phyloP scores from a whole-genome alignment of 2,113 vertebrate species.

The Gadus macrocephalus region DNA sequence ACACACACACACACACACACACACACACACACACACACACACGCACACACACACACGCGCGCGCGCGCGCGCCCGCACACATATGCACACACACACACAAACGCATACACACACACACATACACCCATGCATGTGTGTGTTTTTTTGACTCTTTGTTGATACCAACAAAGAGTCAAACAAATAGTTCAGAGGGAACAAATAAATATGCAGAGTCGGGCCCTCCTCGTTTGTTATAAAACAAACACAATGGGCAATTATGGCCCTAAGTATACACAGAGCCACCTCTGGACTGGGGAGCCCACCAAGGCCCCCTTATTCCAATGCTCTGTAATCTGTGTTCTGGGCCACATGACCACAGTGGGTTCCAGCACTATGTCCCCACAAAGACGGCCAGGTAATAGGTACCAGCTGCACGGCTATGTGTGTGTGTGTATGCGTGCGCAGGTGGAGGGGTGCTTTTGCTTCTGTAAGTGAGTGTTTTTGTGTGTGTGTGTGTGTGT shows the following conservation, averaged over 20 bases:
- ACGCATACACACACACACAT: too few relatives aligned
- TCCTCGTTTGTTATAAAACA: neutral
- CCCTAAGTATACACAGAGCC: constrained; percentile 28
- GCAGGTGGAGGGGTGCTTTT: too few relatives aligned
- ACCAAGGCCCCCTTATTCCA: constrained; percentile 50
- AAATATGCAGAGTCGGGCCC: too few relatives aligned
- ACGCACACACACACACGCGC: constrained; percentile 11
- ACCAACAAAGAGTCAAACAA: too few relatives aligned
- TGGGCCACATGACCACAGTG: constrained; percentile 58
- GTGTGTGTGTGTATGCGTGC: neutral
- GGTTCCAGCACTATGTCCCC: constrained; percentile 57
- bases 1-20: neutral
- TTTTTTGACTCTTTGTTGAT: too few relatives aligned
- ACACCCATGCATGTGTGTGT: constrained; percentile 3
- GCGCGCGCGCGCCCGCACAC: too few relatives aligned
- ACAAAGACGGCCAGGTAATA: constrained; percentile 64
- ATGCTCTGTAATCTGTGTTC: constrained; percentile 57
- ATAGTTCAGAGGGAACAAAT: too few relatives aligned
- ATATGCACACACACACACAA: too few relatives aligned
- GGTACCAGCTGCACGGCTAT: constrained; percentile 39
- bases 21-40: constrained; percentile 15
- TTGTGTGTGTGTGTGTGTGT: too few relatives aligned
- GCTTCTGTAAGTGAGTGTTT: too few relatives aligned
- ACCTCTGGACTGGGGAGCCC: constrained; percentile 39
- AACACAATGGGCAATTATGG: neutral